Evolutionary conservation across 1,140 invertebrate genomes (phyloP).

Genomic region (Drosophila seguyi): DNA sequence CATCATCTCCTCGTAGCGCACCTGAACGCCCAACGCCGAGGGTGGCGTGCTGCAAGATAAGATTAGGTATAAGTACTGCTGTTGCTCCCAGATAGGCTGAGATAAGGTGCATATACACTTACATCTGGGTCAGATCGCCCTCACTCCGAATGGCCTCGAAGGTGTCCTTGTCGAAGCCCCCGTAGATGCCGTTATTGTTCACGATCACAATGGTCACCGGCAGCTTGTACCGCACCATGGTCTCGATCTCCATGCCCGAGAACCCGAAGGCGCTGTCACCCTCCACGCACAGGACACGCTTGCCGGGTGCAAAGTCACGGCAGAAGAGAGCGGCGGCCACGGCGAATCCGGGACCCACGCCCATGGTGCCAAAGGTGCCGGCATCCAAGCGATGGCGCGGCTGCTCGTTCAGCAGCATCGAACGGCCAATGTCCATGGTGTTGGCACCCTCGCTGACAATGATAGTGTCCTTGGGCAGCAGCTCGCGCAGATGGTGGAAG

Average conservation of each 20-base stretch:
- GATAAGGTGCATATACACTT: slow-evolving; percentile 67
- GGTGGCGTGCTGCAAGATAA: slow-evolving; percentile 91
- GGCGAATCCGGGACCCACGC: slow-evolving; percentile 96
- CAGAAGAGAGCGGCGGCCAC: slow-evolving; percentile 96
- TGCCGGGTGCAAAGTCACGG: slow-evolving; percentile 91
- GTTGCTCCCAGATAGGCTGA: slow-evolving; percentile 37
- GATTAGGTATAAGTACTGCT: slow-evolving; percentile 44
- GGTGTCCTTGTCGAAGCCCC: slow-evolving; percentile 92
- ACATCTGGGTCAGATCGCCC: slow-evolving; percentile 89
- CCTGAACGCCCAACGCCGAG: slow-evolving; percentile 90
- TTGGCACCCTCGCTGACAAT: slow-evolving; percentile 99
- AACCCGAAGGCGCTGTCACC: slow-evolving; percentile 99
- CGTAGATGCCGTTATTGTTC: slow-evolving; percentile 98
- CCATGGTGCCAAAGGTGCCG: slow-evolving; percentile 99
- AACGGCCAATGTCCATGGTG: slow-evolving; percentile 98
- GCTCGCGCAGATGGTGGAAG: slow-evolving; percentile 92
- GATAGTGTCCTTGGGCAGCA: slow-evolving; percentile 92
- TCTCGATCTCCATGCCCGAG: slow-evolving; percentile 99
- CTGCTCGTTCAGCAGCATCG: slow-evolving; percentile 92
- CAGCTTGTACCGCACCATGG: slow-evolving; percentile 96
- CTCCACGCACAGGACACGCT: slow-evolving; percentile 94
- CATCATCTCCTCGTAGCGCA: slow-evolving; percentile 96
- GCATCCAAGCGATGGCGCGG: slow-evolving; percentile 95
- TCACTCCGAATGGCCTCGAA: slow-evolving; percentile 89
- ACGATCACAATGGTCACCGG: slow-evolving; percentile 96